A percentile compares a stretch with the other conserved stretches of the same genome.
Evolutionary conservation across 1,140 invertebrate species (phyloP).

Genomic region (Augochlora pura): DNA sequence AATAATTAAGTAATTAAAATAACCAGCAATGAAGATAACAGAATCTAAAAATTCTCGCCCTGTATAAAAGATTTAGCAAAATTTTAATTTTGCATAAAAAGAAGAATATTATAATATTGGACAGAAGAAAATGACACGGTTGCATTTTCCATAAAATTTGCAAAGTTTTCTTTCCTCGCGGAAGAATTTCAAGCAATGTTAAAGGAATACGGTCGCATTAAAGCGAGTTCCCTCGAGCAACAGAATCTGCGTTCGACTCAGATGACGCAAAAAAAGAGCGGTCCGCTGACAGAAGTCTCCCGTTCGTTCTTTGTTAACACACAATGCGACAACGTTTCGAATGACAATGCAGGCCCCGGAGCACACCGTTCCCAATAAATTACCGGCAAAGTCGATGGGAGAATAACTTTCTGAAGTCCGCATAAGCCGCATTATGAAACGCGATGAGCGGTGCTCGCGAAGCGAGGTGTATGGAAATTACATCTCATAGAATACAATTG

Average conservation of each 20-base stretch:
- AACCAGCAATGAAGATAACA: no score
- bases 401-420: constrained; percentile 4
- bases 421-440: constrained; percentile 11
- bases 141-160: neutral
- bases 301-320: neutral
- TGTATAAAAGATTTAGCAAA: no score
- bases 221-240: neutral
- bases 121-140: no score
- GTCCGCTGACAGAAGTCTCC: constrained; percentile 11
- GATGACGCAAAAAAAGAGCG: neutral
- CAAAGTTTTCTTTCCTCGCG: no score
- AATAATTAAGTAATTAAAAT: no score
- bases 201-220: no score
- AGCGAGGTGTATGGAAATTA: constrained; percentile 14
- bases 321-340: constrained; percentile 2
- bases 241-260: neutral
- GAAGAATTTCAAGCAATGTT: no score
- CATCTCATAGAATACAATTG: constrained; percentile 31
- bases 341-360: neutral
- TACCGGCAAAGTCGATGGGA: neutral
- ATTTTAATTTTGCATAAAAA: no score
- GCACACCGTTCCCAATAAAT: constrained; percentile 17
- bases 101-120: no score
- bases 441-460: neutral
- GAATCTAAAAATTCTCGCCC: no score